phyloP scores from a whole-genome alignment of 2,113 vertebrate genomes.

The Puntigrus tetrazona region DNA sequence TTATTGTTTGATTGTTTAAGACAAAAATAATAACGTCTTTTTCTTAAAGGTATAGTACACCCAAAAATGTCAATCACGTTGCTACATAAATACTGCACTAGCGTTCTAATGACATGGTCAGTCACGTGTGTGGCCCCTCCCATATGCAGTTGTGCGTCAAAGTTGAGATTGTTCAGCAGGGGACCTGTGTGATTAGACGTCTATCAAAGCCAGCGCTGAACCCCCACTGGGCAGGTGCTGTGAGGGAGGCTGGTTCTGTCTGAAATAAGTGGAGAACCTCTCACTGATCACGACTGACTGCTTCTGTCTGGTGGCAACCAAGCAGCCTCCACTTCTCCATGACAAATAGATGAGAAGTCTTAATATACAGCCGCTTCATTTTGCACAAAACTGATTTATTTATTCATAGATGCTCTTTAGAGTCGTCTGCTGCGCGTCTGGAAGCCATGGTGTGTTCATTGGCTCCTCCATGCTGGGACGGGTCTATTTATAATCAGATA shows the following conservation, averaged over 20 bases:
- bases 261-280: constrained; percentile 18
- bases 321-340: constrained; percentile 17
- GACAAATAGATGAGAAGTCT: constrained; percentile 21
- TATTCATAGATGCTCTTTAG: constrained; percentile 2
- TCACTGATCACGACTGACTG: background rate
- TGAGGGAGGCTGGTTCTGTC: background rate
- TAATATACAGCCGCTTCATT: constrained; percentile 1
- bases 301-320: constrained; percentile 19
- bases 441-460: background rate
- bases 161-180: constrained; percentile 37
- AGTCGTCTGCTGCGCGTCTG: background rate
- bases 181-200: constrained; percentile 39
- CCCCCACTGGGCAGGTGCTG: constrained; percentile 1
- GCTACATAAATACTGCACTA: background rate
- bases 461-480: background rate
- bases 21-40: too few relatives aligned
- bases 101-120: background rate
- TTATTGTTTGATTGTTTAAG: too few relatives aligned
- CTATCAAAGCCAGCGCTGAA: constrained; percentile 29
- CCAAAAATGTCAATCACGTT: too few relatives aligned
- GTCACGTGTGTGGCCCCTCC: background rate
- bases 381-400: background rate
- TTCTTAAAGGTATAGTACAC: too few relatives aligned
- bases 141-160: background rate
- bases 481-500: constrained; percentile 9